phyloP scores from a whole-genome alignment of 2,113 vertebrate genomes.

The Notechis scutatus region DNA sequence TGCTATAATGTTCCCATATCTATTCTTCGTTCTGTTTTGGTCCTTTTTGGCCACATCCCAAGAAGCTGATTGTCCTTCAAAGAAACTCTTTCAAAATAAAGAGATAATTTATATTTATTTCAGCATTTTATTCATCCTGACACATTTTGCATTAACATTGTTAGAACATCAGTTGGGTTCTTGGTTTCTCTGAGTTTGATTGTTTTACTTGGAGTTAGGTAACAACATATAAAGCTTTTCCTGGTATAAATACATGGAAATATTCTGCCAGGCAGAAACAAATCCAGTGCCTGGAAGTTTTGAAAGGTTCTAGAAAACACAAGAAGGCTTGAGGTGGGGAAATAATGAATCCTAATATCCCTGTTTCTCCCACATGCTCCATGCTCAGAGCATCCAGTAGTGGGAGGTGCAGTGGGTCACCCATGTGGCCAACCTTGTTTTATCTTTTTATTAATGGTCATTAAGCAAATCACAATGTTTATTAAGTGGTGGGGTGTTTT shows the following conservation, averaged over 20 bases:
- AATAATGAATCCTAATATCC: background rate
- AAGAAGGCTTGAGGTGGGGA: background rate
- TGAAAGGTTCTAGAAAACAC: background rate
- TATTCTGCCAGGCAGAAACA: background rate
- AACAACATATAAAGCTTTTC: background rate
- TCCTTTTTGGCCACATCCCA: conserved; percentile 99
- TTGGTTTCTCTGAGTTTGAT: background rate
- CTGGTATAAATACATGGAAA: background rate
- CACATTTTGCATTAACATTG: background rate
- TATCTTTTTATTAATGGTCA: background rate
- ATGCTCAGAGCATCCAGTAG: no score
- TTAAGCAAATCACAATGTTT: background rate
- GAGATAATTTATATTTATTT: conserved; percentile 43
- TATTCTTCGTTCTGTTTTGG: conserved; percentile 98
- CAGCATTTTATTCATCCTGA: background rate
- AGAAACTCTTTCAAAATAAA: conserved; percentile 87
- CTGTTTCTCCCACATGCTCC: background rate
- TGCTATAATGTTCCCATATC: conserved; percentile 99
- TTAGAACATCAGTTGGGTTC: background rate
- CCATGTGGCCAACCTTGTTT: background rate
- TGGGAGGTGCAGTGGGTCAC: background rate
- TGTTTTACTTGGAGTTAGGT: background rate
- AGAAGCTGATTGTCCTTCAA: conserved; percentile 98
- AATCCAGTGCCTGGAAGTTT: background rate
- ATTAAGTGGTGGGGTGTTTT: background rate